Evolutionary conservation across 2,797 vertebrate species (phyloP).

Genomic region (Pseudomugil gertrudae): DNA sequence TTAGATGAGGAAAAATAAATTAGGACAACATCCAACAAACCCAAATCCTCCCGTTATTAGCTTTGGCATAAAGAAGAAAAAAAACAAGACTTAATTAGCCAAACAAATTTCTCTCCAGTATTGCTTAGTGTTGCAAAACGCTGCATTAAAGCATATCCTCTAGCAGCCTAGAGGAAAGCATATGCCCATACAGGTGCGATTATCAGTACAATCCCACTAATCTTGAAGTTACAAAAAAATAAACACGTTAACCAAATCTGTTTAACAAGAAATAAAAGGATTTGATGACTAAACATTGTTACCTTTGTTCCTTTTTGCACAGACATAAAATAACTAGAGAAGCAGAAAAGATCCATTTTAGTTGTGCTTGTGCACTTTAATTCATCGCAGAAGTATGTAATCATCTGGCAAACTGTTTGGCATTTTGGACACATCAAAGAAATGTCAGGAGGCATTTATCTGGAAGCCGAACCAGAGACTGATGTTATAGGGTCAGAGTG

Average conservation of each 20-base stretch:
- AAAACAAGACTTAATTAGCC: neutral
- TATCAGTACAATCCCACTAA: neutral
- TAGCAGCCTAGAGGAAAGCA: neutral
- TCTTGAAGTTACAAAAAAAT: neutral
- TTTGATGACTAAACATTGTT: neutral
- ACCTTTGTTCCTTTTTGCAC: neutral
- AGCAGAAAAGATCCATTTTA: neutral
- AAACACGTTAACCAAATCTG: neutral
- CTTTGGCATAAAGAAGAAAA: neutral
- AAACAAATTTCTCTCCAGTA: neutral
- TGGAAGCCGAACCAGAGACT: neutral
- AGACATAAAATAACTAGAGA: neutral
- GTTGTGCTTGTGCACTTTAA: neutral
- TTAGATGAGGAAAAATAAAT: neutral
- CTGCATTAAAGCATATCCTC: neutral
- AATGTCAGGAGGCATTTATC: neutral
- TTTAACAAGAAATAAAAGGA: neutral
- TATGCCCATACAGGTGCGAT: neutral
- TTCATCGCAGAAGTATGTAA: neutral
- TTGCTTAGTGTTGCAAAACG: neutral
- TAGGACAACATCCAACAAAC: neutral
- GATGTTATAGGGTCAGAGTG: neutral
- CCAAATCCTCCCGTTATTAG: neutral
- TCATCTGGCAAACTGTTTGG: neutral
- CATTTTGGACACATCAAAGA: neutral